Percentiles rank a stretch among this genome's conserved stretches.
Conservation (phyloP, 2,888 invertebrate genomes). For the Eupithecia exiguata region DNA sequence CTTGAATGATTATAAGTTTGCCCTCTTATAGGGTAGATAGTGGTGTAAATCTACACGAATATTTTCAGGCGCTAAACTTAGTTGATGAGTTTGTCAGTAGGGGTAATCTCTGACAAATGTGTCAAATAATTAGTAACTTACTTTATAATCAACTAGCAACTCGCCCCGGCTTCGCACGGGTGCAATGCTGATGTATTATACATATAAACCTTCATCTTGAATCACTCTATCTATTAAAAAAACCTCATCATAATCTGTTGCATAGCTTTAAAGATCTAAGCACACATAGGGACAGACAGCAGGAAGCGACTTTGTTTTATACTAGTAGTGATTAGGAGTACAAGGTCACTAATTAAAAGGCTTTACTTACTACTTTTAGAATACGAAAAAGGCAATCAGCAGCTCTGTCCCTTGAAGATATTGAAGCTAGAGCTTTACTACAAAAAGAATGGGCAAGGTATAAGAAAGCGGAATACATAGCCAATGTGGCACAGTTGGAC, state of each 20-base stretch:
- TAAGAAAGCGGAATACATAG: constrained; percentile 85
- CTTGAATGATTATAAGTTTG: too few species aligned
- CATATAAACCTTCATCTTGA: too few species aligned
- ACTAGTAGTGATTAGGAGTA: too few species aligned
- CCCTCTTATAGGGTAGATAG: neutral
- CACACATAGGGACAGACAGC: too few species aligned
- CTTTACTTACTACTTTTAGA: constrained; percentile 52
- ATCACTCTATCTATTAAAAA: too few species aligned
- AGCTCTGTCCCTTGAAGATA: constrained; percentile 80
- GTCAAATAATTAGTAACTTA: too few species aligned
- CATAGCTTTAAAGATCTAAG: too few species aligned
- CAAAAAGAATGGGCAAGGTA: constrained; percentile 90
- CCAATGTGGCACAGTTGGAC: constrained; percentile 88
- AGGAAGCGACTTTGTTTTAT: too few species aligned
- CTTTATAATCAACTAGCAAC: too few species aligned
- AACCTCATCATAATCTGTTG: too few species aligned
- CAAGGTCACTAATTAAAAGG: neutral
- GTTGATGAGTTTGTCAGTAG: neutral
- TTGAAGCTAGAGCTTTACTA: constrained; percentile 86
- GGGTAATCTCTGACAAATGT: neutral
- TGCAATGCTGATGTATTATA: too few species aligned
- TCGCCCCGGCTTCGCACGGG: too few species aligned
- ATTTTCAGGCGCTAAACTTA: neutral
- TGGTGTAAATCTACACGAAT: neutral
- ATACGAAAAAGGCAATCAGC: constrained; percentile 77